Conservation (phyloP, 1,140 invertebrate species). For the Scaptodrosophila lebanonensis region DNA sequence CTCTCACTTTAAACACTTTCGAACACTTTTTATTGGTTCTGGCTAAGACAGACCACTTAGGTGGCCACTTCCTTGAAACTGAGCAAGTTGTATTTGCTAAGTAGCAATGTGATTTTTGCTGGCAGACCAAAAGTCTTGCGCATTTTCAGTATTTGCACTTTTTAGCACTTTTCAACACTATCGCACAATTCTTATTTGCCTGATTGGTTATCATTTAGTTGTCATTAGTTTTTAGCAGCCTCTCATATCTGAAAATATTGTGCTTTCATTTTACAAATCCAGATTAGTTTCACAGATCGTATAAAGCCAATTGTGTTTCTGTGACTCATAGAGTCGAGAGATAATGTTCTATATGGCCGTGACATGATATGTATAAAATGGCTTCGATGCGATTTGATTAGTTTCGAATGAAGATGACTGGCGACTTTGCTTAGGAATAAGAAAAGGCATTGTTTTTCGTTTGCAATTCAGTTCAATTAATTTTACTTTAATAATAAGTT, state of each 20-base stretch:
- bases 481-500: conserved; percentile 35
- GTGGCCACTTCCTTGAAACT: conserved; percentile 63
- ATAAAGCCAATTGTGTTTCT: not conserved
- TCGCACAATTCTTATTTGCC: conserved; percentile 1
- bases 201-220: not conserved
- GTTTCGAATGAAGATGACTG: conserved; percentile 10
- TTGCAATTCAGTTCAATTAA: conserved; percentile 21
- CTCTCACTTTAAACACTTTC: conserved; percentile 21
- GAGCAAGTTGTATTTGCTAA: conserved; percentile 52
- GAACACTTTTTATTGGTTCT: conserved; percentile 7
- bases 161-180: conserved; percentile 13
- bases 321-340: too few relatives aligned
- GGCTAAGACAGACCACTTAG: conserved; percentile 24
- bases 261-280: conserved; percentile 36
- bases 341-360: too few relatives aligned
- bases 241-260: conserved; percentile 33
- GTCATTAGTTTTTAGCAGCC: not conserved
- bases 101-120: conserved; percentile 48
- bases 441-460: conserved; percentile 60
- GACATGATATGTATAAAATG: too few relatives aligned
- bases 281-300: conserved; percentile 28
- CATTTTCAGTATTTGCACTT: conserved; percentile 47
- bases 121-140: conserved; percentile 48
- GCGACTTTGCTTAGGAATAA: conserved; percentile 41
- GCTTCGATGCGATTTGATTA: conserved; percentile 27